phyloP scores from a whole-genome alignment of 2,113 vertebrate genomes.

The Strigops habroptila region DNA sequence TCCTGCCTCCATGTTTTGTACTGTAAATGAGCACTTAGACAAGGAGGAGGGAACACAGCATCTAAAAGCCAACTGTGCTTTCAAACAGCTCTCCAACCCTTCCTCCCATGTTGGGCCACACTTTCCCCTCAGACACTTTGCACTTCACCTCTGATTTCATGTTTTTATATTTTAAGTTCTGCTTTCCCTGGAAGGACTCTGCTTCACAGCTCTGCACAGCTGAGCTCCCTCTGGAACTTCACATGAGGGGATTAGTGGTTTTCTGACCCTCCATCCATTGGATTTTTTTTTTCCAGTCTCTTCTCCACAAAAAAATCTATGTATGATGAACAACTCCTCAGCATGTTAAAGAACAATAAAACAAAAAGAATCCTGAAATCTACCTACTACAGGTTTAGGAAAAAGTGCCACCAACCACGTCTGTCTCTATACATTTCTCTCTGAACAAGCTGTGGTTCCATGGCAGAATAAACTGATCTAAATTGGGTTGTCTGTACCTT shows the following conservation, averaged over 20 bases:
- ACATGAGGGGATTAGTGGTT: background rate
- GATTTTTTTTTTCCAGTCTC: background rate
- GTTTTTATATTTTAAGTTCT: background rate
- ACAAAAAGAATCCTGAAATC: background rate
- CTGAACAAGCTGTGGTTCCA: background rate
- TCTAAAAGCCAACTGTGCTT: constrained; percentile 13
- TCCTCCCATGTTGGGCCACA: background rate
- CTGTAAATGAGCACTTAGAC: constrained; percentile 16
- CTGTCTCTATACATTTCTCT: background rate
- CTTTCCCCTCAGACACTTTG: background rate
- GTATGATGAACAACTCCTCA: background rate
- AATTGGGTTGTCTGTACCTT: background rate
- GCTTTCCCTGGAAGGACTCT: background rate
- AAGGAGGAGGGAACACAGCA: background rate
- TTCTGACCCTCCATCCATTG: constrained; percentile 23
- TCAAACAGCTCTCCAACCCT: background rate
- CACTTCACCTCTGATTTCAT: background rate
- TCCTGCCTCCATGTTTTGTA: background rate
- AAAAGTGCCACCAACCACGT: background rate
- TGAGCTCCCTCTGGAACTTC: constrained; percentile 20
- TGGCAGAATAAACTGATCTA: background rate
- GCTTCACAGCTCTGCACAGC: background rate
- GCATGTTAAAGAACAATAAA: background rate
- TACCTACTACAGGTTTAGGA: background rate
- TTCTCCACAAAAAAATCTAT: constrained; percentile 20